A percentile compares a stretch with the other conserved stretches of the same genome.
These are phyloP conservation scores for Drosophila engyochracea DNA, from an alignment of 2,888 invertebrate genomes.

Conservation along the genomic window DNA sequence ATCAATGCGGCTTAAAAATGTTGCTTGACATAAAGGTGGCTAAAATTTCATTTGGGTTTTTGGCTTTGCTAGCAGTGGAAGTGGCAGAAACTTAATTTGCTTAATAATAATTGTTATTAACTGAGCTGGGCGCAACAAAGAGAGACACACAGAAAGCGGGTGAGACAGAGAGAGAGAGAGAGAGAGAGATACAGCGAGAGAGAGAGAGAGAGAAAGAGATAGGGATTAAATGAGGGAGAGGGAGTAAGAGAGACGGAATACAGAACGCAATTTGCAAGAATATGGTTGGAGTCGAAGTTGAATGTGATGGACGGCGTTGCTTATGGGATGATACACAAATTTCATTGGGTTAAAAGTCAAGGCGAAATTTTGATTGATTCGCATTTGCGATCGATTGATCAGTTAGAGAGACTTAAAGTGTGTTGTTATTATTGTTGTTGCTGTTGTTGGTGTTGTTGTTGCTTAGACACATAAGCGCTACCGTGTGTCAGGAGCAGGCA, in stretches of 20 bases:
- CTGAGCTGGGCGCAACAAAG: not conserved
- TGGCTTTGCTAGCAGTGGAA: not conserved
- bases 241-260: not conserved
- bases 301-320: constrained; percentile 18
- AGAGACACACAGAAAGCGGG: not conserved
- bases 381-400: constrained; percentile 30
- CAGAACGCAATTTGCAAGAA: constrained; percentile 5
- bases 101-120: constrained; percentile 18
- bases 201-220: not conserved
- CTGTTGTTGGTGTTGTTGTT: constrained; percentile 25
- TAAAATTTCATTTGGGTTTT: constrained; percentile 2
- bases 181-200: not conserved
- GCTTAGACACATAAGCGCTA: constrained; percentile 70
- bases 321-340: constrained; percentile 31
- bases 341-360: constrained; percentile 8
- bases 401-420: constrained; percentile 18
- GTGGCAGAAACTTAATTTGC: constrained; percentile 12
- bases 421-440: constrained; percentile 22
- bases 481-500: constrained; percentile 73
- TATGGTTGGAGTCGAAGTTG: not conserved
- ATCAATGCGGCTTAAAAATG: not conserved
- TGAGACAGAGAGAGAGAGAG: not conserved
- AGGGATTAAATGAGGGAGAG: not conserved
- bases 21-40: constrained; percentile 11
- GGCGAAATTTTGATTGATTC: constrained; percentile 44